Conservation (phyloP, 1,140 invertebrate genomes). For the Drosophila sp. region DNA sequence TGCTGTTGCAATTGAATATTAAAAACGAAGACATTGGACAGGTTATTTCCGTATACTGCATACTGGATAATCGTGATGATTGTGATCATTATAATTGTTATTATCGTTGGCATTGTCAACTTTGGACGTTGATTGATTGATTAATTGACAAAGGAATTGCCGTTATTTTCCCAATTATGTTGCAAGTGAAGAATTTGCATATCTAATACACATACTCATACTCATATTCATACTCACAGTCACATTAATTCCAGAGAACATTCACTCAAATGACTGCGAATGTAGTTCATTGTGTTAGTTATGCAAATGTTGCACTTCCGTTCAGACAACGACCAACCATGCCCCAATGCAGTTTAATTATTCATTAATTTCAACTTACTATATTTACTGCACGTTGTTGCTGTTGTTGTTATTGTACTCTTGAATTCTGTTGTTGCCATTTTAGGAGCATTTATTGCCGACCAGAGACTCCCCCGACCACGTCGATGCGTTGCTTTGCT, state of each 20-base stretch:
- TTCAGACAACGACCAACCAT: constrained; percentile 12
- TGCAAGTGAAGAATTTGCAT: constrained; percentile 60
- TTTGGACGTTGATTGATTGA: constrained; percentile 76
- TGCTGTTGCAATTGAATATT: background rate
- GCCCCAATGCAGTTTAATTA: constrained; percentile 71
- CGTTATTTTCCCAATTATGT: constrained; percentile 71
- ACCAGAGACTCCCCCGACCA: constrained; percentile 31
- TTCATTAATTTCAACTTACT: constrained; percentile 82
- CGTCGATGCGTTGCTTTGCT: constrained; percentile 49
- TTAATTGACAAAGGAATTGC: constrained; percentile 80
- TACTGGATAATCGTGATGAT: constrained; percentile 45
- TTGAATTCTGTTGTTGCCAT: constrained; percentile 34
- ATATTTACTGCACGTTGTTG: constrained; percentile 42
- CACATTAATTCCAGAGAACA: constrained; percentile 1
- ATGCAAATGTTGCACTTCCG: constrained; percentile 79
- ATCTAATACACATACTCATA: constrained; percentile 44
- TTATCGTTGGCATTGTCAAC: constrained; percentile 37
- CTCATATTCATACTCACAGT: background rate
- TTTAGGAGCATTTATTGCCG: constrained; percentile 56
- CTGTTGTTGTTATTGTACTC: constrained; percentile 7
- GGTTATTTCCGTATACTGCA: constrained; percentile 68
- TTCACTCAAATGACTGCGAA: constrained; percentile 26
- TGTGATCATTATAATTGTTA: constrained; percentile 5
- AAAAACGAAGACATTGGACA: constrained; percentile 42
- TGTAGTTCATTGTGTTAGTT: constrained; percentile 79